A percentile compares a stretch with the other conserved stretches of the same genome.
These are phyloP conservation scores for Ectemnius lituratus DNA, from an alignment of 2,888 invertebrate species.

Conservation along the genomic window DNA sequence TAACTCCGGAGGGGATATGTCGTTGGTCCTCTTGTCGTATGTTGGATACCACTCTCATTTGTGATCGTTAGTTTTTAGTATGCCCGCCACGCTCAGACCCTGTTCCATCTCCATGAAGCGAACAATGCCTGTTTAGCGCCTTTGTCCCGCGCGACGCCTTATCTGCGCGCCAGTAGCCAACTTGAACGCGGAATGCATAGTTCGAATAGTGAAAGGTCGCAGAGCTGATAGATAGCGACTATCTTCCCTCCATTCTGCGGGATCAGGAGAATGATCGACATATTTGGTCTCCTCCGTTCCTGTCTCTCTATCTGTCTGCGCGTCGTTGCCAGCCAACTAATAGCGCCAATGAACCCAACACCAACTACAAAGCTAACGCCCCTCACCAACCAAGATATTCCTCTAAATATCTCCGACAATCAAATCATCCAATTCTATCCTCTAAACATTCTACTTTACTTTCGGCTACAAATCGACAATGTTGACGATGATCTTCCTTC, in stretches of 20 bases:
- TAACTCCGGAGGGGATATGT: too few species aligned
- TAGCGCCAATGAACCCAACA: too few species aligned
- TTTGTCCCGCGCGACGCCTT: constrained; percentile 20
- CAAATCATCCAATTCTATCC: not conserved
- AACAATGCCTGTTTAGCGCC: constrained; percentile 17
- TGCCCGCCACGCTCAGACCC: not conserved
- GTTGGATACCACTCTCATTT: too few species aligned
- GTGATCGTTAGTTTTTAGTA: not conserved
- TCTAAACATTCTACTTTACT: not conserved
- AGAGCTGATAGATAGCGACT: constrained; percentile 19
- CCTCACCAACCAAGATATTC: not conserved
- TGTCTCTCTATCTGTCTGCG: constrained; percentile 4
- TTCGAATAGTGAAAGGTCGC: constrained; percentile 20
- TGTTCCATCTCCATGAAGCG: constrained; percentile 3
- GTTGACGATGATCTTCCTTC: constrained; percentile 25
- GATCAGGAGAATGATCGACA: constrained; percentile 7
- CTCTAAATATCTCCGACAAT: not conserved
- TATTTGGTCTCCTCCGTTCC: constrained; percentile 7
- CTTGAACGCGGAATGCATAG: constrained; percentile 14
- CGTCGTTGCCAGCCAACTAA: too few species aligned
- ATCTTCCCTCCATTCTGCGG: constrained; percentile 8
- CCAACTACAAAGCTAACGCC: not conserved
- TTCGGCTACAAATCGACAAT: not conserved
- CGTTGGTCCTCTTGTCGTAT: too few species aligned
- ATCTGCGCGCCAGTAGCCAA: constrained; percentile 13